Evolutionary conservation across 1,140 invertebrate genomes (phyloP).

Genomic region (Frieseomelitta varia): DNA sequence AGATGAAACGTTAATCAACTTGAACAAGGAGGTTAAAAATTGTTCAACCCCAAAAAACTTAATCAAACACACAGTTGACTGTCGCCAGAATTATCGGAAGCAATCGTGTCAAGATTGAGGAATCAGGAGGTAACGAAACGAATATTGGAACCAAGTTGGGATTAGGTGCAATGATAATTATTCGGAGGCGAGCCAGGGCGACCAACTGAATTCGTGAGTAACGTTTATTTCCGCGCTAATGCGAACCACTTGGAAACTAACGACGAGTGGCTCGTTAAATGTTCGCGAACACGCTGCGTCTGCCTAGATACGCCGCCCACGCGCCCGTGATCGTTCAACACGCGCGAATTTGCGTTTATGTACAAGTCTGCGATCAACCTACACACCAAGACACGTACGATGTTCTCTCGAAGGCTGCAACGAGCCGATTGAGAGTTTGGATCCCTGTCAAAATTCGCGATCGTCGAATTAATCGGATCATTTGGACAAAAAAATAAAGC

Average conservation of each 20-base stretch:
- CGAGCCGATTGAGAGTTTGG: not conserved
- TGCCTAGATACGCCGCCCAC: conserved; percentile 14
- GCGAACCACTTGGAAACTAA: conserved; percentile 32
- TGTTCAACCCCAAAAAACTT: too few species aligned
- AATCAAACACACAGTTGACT: too few species aligned
- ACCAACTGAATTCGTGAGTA: conserved; percentile 33
- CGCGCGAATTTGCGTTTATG: conserved; percentile 2
- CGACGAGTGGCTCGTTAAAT: conserved; percentile 39
- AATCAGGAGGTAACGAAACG: not conserved
- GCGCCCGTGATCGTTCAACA: too few species aligned
- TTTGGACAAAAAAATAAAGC: not conserved
- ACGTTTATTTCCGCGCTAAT: conserved; percentile 23
- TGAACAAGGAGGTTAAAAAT: too few species aligned
- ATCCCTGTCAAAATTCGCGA: not conserved
- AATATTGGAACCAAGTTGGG: not conserved
- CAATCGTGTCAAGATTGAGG: not conserved
- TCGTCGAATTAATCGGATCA: not conserved
- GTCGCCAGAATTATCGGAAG: too few species aligned
- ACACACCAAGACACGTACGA: not conserved
- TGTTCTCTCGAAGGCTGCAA: not conserved
- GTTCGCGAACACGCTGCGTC: conserved; percentile 15
- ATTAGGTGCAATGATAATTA: not conserved
- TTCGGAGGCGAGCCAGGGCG: not conserved
- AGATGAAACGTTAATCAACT: too few species aligned
- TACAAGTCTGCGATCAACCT: not conserved